Evolutionary conservation across 2,113 vertebrate species (phyloP), one percentile per base, ranked within the genome.

Genomic region (Ammodytes marinus): DNA sequence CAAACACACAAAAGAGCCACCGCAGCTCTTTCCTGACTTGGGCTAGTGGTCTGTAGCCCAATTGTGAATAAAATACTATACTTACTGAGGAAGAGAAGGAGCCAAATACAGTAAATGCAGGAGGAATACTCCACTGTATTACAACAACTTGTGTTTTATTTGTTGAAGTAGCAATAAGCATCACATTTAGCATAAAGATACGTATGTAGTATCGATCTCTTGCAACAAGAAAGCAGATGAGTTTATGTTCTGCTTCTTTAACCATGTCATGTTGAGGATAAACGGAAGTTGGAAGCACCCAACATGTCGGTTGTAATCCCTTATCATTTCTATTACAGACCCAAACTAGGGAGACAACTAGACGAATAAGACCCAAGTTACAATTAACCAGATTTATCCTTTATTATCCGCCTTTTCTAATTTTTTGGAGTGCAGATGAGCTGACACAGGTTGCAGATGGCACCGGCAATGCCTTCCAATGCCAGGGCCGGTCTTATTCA

Each of bases 371-470:
- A 64, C 4, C 42, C 46, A 58, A 40, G 58, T 46, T 71, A 42
- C 17, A 73, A 83, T 42, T 8, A 77, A 65, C 14, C 39, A 47
- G 46, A 67, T 71, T 27, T 55, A 54, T 60, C 15, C 11, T 52
- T 57, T 17, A 58, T 55, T 65, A 73, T 54, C 19, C 19, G 53
- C 13, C 13, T 40, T 57, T 69, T 61, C 8, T 37, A 12, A 10
- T 69, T 53, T 68, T 63, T 68, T 57, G 66, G 27, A 50, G 19
- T 50, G 17, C 47, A 68, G 52, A 39, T 74, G 39, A 74, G 82
- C 47, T 54, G 50, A 63, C 60, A 83, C 14, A 72, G 27, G 67
- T 61, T 80, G 35, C 82, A 86, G 83, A 85, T 86, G 67, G 83
- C 70, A 77, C 8, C 1, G 37, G 72, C 19, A 39, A 74, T 5